Conservation (phyloP, 1,140 invertebrate genomes). For the Asbolus verrucosus region DNA sequence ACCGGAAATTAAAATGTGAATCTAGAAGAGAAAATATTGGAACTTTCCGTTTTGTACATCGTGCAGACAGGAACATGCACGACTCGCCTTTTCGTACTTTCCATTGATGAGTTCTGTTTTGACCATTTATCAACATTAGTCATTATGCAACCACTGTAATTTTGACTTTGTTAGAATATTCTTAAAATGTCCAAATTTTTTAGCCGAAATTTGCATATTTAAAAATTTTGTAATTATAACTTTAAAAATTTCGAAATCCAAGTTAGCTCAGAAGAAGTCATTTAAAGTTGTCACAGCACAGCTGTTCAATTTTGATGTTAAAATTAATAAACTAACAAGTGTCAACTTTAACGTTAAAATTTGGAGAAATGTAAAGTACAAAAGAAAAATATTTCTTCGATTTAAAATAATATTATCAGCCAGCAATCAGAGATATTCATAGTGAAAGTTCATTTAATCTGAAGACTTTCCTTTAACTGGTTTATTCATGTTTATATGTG, state of each 20-base stretch:
- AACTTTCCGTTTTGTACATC: slow-evolving; percentile 8
- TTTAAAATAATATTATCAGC: neutral
- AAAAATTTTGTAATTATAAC: too few relatives aligned
- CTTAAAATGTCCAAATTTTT: too few relatives aligned
- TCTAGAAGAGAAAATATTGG: slow-evolving; percentile 24
- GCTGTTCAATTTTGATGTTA: too few relatives aligned
- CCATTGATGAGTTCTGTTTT: neutral
- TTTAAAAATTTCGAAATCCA: too few relatives aligned
- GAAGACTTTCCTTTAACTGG: slow-evolving; percentile 30
- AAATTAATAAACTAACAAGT: too few relatives aligned
- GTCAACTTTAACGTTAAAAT: too few relatives aligned
- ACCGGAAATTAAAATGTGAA: slow-evolving; percentile 26
- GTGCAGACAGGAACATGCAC: neutral
- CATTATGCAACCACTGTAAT: neutral
- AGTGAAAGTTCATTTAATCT: slow-evolving; percentile 13
- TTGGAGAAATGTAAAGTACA: too few relatives aligned
- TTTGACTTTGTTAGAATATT: slow-evolving; percentile 10
- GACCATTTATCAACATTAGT: neutral
- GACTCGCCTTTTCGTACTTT: neutral
- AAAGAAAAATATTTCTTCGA: too few relatives aligned
- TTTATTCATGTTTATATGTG: slow-evolving; percentile 1
- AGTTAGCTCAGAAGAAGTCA: too few relatives aligned
- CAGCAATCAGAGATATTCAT: too few relatives aligned
- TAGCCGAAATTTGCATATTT: too few relatives aligned
- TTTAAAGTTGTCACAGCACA: too few relatives aligned